A percentile compares a stretch with the other conserved stretches of the same genome.
Conservation (phyloP, 2,888 invertebrate genomes). For the Brachylomia viminalis region DNA sequence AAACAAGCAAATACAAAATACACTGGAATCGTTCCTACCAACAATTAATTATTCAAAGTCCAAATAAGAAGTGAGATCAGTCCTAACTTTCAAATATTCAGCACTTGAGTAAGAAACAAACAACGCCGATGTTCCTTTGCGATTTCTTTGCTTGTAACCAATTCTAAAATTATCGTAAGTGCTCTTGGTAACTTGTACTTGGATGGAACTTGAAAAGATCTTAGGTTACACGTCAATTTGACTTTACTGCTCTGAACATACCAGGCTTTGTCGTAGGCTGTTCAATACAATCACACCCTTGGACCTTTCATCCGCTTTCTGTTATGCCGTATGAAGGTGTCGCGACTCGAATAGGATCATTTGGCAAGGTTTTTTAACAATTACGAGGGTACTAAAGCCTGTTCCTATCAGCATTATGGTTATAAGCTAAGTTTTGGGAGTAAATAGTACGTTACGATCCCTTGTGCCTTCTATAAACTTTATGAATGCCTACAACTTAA, state of each 20-base stretch:
- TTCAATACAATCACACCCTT: constrained; percentile 18
- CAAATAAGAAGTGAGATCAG: constrained; percentile 24
- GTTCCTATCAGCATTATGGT: not conserved
- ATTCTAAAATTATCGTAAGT: constrained; percentile 34
- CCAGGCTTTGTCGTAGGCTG: constrained; percentile 1
- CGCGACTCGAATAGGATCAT: not conserved
- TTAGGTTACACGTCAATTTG: constrained; percentile 9
- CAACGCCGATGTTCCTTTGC: constrained; percentile 36
- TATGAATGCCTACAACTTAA: not conserved
- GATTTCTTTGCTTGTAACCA: constrained; percentile 12
- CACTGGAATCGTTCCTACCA: constrained; percentile 8
- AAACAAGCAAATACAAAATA: constrained; percentile 36
- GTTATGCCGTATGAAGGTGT: not conserved
- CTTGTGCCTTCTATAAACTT: not conserved
- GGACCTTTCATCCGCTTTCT: constrained; percentile 10
- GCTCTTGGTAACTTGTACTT: constrained; percentile 34
- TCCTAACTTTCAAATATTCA: constrained; percentile 39
- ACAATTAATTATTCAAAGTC: constrained; percentile 25
- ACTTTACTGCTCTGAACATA: constrained; percentile 1
- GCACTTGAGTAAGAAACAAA: constrained; percentile 22
- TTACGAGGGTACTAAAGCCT: not conserved
- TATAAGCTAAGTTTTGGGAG: constrained; percentile 5
- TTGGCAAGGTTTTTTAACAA: not conserved
- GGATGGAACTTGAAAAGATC: constrained; percentile 18
- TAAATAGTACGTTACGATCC: not conserved